Base-by-base conservation (phyloP, 1,140 invertebrate species). In the Listronotus bonariensis region DNA sequence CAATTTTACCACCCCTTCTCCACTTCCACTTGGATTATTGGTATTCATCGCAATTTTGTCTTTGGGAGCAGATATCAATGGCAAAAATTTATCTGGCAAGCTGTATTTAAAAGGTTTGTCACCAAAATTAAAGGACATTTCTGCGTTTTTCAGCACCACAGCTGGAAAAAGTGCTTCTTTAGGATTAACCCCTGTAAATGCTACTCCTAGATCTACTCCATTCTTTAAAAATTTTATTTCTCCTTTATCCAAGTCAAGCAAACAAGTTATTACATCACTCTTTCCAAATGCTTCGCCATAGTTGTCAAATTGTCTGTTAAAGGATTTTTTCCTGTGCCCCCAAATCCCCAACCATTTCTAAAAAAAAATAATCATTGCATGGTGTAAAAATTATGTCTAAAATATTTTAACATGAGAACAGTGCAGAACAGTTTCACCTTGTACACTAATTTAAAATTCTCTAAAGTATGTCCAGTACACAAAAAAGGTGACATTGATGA, bases 291-390 rank as follows among this genome's bases (percentile, higher is more conserved):
- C 80, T 80, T 92, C 90, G 20, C 98, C 98, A 84, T 99, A 99
- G 76, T 88, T 88, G 78, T 98, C 94, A 85, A 99, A 99, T 74
- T 98, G 91, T 72, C 89, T 93, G 31, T 88, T 87, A 81, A 95
- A 93, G 0, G 96, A 98, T 77, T 99, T 99, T 99, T 99, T 0
- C 97, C 98, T 12, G 98, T 99, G 14, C 97, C 97, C 69, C 98
- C 98, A 83, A 92, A 99, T 0, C 98, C 98, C 85, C 89, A 99
- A 4, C 97, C 93, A 78, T 89, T 86, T 73, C 88, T 68, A 31
- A 26, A 26, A 26, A 5, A 26, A 26, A n/a, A n/a, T n/a, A n/a
- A n/a, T n/a, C n/a, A n/a, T n/a, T n/a, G n/a, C n/a, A n/a, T n/a
- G n/a, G n/a, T n/a, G n/a, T n/a, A n/a, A n/a, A n/a, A n/a, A n/a